These are phyloP conservation scores for Menidia beryllina DNA, from an alignment of 2,113 vertebrate species.

Conservation along the genomic window DNA sequence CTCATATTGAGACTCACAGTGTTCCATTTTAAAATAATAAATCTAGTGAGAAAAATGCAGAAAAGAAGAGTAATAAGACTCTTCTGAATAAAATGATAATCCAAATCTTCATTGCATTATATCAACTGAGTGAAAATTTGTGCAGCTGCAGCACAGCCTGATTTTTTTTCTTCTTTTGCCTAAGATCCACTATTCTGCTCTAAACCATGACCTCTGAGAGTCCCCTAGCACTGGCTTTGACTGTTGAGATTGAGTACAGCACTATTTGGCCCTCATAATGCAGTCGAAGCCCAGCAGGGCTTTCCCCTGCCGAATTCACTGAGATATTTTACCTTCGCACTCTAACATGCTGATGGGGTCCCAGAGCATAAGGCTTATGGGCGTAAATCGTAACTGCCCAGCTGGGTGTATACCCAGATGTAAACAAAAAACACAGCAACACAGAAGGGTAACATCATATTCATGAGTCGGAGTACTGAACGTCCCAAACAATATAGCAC, in stretches of 20 bases:
- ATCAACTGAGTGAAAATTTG: constrained; percentile 35
- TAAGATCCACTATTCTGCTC: constrained; percentile 23
- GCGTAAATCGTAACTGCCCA: constrained; percentile 48
- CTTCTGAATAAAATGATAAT: constrained; percentile 30
- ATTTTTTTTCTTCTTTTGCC: constrained; percentile 11
- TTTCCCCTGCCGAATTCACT: constrained; percentile 54
- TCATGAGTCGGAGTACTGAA: background rate
- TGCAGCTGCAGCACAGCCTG: constrained; percentile 51
- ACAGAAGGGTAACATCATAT: constrained; percentile 17
- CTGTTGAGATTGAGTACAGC: constrained; percentile 69
- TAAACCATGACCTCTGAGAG: constrained; percentile 54
- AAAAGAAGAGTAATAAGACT: constrained; percentile 45
- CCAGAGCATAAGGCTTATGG: constrained; percentile 53
- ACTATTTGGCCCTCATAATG: constrained; percentile 73
- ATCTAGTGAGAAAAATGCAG: constrained; percentile 9
- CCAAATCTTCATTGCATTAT: constrained; percentile 39
- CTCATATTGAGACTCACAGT: constrained; percentile 8
- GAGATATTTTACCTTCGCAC: constrained; percentile 75
- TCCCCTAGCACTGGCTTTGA: constrained; percentile 45
- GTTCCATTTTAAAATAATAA: constrained; percentile 26
- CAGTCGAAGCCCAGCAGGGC: constrained; percentile 52
- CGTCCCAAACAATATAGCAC: constrained; percentile 4
- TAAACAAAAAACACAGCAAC: constrained; percentile 23
- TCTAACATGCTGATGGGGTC: constrained; percentile 56
- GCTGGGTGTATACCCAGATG: constrained; percentile 39